Conservation (phyloP, 2,113 vertebrate species). For the Cyrtonyx montezumae region DNA sequence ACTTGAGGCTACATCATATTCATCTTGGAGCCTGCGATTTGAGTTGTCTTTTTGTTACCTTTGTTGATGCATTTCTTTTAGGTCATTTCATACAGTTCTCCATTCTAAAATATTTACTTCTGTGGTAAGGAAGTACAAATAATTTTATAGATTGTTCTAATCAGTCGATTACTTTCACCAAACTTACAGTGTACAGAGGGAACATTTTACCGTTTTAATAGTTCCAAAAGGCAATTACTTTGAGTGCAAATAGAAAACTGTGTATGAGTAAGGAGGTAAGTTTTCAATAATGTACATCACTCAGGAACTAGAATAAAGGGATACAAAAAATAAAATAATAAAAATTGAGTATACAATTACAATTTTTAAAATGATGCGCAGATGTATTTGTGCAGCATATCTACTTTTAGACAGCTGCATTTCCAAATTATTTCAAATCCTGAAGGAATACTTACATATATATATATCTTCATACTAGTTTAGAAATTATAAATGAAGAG, state of each 20-base stretch:
- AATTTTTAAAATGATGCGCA: constrained; percentile 56
- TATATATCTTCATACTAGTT: neutral
- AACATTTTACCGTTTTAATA: constrained; percentile 66
- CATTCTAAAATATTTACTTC: constrained; percentile 50
- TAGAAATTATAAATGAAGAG: neutral
- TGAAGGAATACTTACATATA: constrained; percentile 12
- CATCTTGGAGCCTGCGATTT: constrained; percentile 84
- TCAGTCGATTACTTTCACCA: constrained; percentile 63
- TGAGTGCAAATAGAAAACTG: constrained; percentile 66
- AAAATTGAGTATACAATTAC: constrained; percentile 51
- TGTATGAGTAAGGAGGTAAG: constrained; percentile 56
- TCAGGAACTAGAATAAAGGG: constrained; percentile 64
- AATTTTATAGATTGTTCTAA: constrained; percentile 59
- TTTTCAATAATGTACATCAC: constrained; percentile 52
- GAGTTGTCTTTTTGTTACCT: constrained; percentile 78
- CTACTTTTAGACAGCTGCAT: constrained; percentile 2
- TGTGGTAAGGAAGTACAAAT: constrained; percentile 63
- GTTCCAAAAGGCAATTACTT: constrained; percentile 69
- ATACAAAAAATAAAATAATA: constrained; percentile 13
- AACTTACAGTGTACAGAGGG: constrained; percentile 48
- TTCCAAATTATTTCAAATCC: neutral
- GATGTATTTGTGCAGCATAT: constrained; percentile 24
- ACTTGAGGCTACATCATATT: constrained; percentile 85
- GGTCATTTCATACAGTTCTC: constrained; percentile 80
- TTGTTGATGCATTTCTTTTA: constrained; percentile 82